Conservation (phyloP, 1,140 invertebrate species). For the Cydia strobilella region DNA sequence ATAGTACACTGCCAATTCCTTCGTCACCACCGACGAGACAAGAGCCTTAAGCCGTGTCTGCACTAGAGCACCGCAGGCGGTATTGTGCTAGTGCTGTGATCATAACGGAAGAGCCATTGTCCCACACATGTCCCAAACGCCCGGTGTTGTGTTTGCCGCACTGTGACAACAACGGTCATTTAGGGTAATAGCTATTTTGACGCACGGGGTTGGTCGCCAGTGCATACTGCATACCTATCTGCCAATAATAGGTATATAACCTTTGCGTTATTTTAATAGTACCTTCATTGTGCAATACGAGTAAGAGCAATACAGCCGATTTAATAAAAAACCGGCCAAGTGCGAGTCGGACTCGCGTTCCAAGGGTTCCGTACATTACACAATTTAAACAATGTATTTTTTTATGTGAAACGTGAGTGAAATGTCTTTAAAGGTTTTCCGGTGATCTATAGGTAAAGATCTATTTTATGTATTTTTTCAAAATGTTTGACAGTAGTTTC, state of each 20-base stretch:
- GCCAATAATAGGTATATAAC: neutral
- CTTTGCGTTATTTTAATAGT: neutral
- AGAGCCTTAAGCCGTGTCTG: neutral
- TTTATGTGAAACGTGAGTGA: no score
- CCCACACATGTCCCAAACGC: slow-evolving; percentile 17
- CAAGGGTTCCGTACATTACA: no score
- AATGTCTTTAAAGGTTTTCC: no score
- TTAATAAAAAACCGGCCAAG: no score
- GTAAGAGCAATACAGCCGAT: neutral
- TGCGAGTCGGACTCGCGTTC: no score
- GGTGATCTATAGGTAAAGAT: no score
- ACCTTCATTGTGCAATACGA: neutral
- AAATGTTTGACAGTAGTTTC: no score
- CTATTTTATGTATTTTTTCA: no score
- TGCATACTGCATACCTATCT: neutral
- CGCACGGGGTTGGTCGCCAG: neutral
- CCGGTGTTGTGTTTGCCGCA: slow-evolving; percentile 8
- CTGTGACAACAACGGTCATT: slow-evolving; percentile 14
- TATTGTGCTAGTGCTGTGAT: slow-evolving; percentile 14
- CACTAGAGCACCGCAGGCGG: neutral
- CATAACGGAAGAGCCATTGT: slow-evolving; percentile 15
- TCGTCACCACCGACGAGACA: neutral
- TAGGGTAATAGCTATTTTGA: slow-evolving; percentile 30
- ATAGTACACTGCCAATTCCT: neutral
- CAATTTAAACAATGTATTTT: no score